Percentiles rank a stretch among this genome's conserved stretches.
phyloP scores from a whole-genome alignment of 2,888 invertebrate species.

The Torymus texanus region DNA sequence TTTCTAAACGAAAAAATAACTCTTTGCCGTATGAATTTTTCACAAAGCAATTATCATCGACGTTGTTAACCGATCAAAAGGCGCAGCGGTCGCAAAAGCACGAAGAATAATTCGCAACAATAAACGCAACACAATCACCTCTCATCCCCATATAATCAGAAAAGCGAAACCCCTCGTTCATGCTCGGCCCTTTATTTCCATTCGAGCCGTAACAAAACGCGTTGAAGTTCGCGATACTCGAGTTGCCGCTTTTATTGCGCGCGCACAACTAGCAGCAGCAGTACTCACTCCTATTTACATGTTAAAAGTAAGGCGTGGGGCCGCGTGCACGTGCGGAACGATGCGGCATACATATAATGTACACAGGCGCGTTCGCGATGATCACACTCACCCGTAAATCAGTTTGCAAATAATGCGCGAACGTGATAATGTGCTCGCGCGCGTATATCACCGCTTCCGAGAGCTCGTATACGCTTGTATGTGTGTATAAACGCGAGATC shows the following conservation, averaged over 20 bases:
- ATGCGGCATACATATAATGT: no score
- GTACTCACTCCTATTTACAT: conserved; percentile 14
- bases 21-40: no score
- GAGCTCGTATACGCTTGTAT: no score
- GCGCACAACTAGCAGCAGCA: not conserved
- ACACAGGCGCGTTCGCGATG: not conserved
- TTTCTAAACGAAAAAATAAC: no score
- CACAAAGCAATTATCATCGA: no score
- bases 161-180: conserved; percentile 2
- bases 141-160: not conserved
- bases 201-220: not conserved
- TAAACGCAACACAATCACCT: conserved; percentile 3
- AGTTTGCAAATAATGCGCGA: conserved; percentile 50
- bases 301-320: conserved; percentile 27
- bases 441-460: conserved; percentile 28
- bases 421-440: conserved; percentile 45
- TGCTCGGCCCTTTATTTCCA: not conserved
- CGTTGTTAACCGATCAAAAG: no score
- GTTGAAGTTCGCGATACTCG: conserved; percentile 1
- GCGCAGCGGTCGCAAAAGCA: not conserved
- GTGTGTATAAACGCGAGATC: no score
- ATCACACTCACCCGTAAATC: conserved; percentile 38
- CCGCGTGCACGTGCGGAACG: not conserved
- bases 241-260: conserved; percentile 37
- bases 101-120: not conserved